Conservation (phyloP, 1,140 invertebrate genomes). For the Tetragnatha versicolor region DNA sequence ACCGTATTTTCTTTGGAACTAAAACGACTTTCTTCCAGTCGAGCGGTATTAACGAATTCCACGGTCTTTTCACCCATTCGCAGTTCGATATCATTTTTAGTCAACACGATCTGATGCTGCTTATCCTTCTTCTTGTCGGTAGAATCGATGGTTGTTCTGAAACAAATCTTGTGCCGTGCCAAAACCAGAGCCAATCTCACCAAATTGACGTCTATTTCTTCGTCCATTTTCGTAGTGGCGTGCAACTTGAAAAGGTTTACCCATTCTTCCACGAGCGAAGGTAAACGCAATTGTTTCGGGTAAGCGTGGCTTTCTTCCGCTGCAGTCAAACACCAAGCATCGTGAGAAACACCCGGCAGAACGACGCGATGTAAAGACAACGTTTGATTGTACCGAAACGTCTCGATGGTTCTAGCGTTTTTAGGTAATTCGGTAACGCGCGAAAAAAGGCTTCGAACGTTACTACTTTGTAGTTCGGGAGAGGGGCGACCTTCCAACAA, state of each 20-base stretch:
- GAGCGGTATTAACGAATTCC: background rate
- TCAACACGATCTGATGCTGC: background rate
- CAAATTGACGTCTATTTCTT: background rate
- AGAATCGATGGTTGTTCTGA: background rate
- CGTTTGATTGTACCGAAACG: background rate
- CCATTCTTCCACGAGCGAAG: background rate
- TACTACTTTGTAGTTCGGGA: background rate
- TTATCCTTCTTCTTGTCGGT: background rate
- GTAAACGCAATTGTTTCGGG: background rate
- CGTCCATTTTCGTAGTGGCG: too few relatives aligned
- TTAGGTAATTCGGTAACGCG: background rate
- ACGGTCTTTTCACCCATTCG: background rate
- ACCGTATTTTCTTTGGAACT: too few relatives aligned
- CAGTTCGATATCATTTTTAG: background rate
- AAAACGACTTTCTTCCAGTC: too few relatives aligned
- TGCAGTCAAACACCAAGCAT: conserved; percentile 1
- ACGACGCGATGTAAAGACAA: background rate
- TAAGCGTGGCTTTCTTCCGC: background rate
- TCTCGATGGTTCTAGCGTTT: background rate
- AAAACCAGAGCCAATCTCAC: background rate
- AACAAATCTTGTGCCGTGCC: conserved; percentile 7
- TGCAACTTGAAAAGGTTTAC: background rate
- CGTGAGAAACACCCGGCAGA: background rate
- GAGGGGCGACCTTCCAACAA: background rate
- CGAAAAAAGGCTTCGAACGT: too few relatives aligned